These are phyloP conservation scores for Sesia apiformis DNA, from an alignment of 2,888 invertebrate genomes.

Conservation along the genomic window DNA sequence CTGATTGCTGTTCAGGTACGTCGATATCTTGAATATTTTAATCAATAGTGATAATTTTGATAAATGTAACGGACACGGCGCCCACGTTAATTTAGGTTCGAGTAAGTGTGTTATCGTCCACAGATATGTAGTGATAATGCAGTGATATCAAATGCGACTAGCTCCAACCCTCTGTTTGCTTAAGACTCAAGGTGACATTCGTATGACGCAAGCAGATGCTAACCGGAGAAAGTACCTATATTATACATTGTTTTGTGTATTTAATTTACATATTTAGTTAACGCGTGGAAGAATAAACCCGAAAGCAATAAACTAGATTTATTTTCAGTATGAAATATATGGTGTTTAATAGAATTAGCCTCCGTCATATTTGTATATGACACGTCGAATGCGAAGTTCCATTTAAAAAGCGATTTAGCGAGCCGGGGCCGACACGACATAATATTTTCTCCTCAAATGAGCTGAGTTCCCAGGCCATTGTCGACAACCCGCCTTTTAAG, in stretches of 20 bases:
- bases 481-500: conserved; percentile 61
- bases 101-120: conserved; percentile 26
- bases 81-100: conserved; percentile 29
- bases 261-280: no score
- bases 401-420: conserved; percentile 64
- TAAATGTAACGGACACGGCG: conserved; percentile 19
- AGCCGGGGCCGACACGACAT: conserved; percentile 40
- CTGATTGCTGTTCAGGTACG: no score
- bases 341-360: conserved; percentile 1
- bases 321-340: no score
- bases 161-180: conserved; percentile 27
- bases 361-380: conserved; percentile 33
- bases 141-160: conserved; percentile 37
- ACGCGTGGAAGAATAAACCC: no score
- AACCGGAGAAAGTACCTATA: no score
- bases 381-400: conserved; percentile 30
- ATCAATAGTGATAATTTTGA: no score
- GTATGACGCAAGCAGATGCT: conserved; percentile 7
- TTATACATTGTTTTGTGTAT: no score
- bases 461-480: conserved; percentile 71
- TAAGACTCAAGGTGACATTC: conserved; percentile 16
- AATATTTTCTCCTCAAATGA: conserved; percentile 71
- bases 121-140: conserved; percentile 56
- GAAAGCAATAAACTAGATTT: no score
- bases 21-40: no score